Conservation (phyloP, 2,113 vertebrate species). For the Clarias gariepinus region DNA sequence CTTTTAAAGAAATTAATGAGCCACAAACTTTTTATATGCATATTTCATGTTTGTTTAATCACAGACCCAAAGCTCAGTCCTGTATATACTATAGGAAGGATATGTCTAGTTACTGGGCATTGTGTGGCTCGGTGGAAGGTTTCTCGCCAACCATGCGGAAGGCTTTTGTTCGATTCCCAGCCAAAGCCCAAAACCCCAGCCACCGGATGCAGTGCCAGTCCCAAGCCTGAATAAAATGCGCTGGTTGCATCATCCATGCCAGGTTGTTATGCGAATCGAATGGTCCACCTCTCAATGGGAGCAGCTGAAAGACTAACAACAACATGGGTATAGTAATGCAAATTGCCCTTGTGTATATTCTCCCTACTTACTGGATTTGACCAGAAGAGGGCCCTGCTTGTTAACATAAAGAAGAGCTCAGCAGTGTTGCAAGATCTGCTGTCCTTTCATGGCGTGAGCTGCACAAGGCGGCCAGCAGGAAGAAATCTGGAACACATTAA, state of each 20-base stretch:
- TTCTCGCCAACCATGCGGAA: too few species aligned
- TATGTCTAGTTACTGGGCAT: too few species aligned
- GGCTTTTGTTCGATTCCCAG: too few species aligned
- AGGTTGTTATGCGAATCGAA: too few species aligned
- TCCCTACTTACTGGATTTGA: not conserved
- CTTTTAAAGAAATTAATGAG: not conserved
- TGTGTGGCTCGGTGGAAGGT: too few species aligned
- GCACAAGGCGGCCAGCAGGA: slow-evolving; percentile 62
- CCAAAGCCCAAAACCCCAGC: too few species aligned
- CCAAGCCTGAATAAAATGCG: too few species aligned
- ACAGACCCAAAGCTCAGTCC: not conserved
- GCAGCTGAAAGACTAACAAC: too few species aligned
- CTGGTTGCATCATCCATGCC: too few species aligned
- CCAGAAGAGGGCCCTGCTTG: slow-evolving; percentile 67
- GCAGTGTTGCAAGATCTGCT: slow-evolving; percentile 56
- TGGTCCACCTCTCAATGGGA: too few species aligned
- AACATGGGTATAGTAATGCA: not conserved
- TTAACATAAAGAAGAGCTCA: slow-evolving; percentile 51
- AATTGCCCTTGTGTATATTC: not conserved
- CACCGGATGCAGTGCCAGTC: too few species aligned
- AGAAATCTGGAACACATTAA: slow-evolving; percentile 80
- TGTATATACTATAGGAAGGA: not conserved
- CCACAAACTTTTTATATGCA: not conserved
- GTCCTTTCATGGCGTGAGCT: slow-evolving; percentile 69
- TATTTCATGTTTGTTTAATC: not conserved